Base-by-base conservation (phyloP, 2,113 vertebrate species). In the Acrocephalus kingi region DNA sequence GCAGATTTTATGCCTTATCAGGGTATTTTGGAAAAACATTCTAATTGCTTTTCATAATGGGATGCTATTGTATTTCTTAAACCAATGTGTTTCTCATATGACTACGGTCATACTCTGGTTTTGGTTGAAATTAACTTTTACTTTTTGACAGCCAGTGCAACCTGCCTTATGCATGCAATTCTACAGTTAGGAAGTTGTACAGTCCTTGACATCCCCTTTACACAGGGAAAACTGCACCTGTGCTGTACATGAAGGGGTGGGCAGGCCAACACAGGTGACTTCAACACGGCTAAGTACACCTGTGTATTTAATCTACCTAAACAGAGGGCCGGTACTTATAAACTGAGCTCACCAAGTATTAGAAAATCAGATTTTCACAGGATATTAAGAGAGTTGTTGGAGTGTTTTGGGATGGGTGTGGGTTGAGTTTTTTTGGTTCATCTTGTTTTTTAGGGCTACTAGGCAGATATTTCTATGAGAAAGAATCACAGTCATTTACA, bases 171-270 rank as follows among this genome's bases (percentile, higher is more conserved):
- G 21, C 6, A 25, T 16, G 21, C 8, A 72, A 1, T 48, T 69
- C 33, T 20, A 2, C 6, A 49, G 17, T 52, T 58, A 71, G 59
- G 37, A 84, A 74, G 21, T 31, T 43, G 27, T 20, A 55, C 48
- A 81, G 9, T 51, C 33, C 8, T 63, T 43, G 39, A 33, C 15
- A 6, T 15, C 72, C 30, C 61, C 33, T 81, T 79, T 23, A n/a
- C 9, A 4, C 24, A 52, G 31, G 33, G 18, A 74, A 66, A 92
- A 55, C 9, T 27, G 7, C 15, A 30, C 10, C 22, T 46, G 16
- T 35, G 19, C 43, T 69, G 3, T 3, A 16, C 1, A 1, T 0
- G 0, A 21, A 33, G 12, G 31, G 7, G 5, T 16, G n/a, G 59
- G 27, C 63, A 71, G 37, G n/a, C 15, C 82, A 61, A 39, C 13